A percentile compares a stretch with the other conserved stretches of the same genome.
Conservation (phyloP, 2,888 invertebrate species). For the Ormyrus thymus region DNA sequence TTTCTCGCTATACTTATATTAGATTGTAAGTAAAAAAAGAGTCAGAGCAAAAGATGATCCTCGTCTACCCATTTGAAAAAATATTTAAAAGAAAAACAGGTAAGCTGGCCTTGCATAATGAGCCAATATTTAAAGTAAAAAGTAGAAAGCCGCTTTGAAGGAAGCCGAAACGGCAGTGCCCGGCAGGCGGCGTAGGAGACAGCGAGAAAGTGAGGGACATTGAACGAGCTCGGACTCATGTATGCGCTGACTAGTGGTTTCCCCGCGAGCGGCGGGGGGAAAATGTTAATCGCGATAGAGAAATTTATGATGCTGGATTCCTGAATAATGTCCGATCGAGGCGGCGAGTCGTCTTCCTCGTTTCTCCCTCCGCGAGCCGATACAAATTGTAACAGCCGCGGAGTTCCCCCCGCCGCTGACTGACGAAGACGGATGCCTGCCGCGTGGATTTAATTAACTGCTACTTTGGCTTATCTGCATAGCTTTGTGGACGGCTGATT, state of each 20-base stretch:
- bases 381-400: constrained; percentile 48
- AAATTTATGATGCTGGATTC: constrained; percentile 50
- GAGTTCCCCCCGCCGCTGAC: not conserved
- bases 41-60: too few species aligned
- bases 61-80: too few species aligned
- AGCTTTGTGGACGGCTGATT: too few species aligned
- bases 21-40: too few species aligned
- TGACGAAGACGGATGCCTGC: constrained; percentile 35
- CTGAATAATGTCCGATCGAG: constrained; percentile 43
- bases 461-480: too few species aligned
- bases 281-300: constrained; percentile 51
- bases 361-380: not conserved
- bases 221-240: not conserved
- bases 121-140: too few species aligned
- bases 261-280: not conserved
- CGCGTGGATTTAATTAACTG: too few species aligned
- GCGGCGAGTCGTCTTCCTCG: not conserved
- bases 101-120: too few species aligned
- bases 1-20: too few species aligned
- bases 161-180: too few species aligned
- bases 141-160: too few species aligned
- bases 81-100: too few species aligned
- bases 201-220: constrained; percentile 29
- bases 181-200: not conserved
- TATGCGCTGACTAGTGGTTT: not conserved